Evolutionary conservation across 37 sponge, comb jelly and placozoan genomes (phyloP).

Genomic region (Haliclona indistincta): DNA sequence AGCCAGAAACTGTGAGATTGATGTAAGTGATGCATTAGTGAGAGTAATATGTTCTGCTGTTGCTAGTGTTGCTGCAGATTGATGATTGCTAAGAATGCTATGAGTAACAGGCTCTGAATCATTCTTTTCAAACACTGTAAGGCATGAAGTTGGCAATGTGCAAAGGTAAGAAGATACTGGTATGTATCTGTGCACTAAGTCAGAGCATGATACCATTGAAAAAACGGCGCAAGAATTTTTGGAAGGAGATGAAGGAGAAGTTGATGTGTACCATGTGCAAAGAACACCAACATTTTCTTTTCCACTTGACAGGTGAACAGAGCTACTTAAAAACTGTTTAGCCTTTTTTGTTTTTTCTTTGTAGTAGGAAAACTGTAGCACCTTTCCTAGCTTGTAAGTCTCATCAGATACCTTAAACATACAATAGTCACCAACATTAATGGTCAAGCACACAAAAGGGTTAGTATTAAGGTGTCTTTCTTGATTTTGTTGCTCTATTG

Average conservation of each 20-base stretch:
- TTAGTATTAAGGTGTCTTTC: neutral
- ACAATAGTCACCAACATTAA: constrained; percentile 10
- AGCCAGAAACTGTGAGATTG: too few relatives aligned
- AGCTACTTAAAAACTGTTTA: constrained; percentile 9
- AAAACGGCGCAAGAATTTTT: constrained; percentile 4
- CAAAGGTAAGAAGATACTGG: neutral
- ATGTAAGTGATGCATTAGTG: too few relatives aligned
- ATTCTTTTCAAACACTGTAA: too few relatives aligned
- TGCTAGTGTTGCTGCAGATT: neutral
- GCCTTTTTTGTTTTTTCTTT: constrained; percentile 10
- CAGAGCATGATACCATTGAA: constrained; percentile 4
- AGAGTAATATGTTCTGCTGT: neutral
- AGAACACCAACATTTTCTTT: constrained; percentile 26
- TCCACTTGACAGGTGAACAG: neutral
- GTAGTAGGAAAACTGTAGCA: constrained; percentile 29
- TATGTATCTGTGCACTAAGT: neutral
- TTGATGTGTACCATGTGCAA: constrained; percentile 53
- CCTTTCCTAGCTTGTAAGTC: constrained; percentile 26
- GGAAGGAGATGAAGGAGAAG: neutral
- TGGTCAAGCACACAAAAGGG: neutral
- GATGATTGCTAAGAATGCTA: neutral
- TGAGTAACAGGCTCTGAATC: too few relatives aligned
- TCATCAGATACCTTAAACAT: neutral
- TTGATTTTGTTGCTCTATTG: too few relatives aligned
- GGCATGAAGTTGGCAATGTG: too few relatives aligned